Evolutionary conservation across 1,140 invertebrate species (phyloP).

Genomic region (Bombus superbus): DNA sequence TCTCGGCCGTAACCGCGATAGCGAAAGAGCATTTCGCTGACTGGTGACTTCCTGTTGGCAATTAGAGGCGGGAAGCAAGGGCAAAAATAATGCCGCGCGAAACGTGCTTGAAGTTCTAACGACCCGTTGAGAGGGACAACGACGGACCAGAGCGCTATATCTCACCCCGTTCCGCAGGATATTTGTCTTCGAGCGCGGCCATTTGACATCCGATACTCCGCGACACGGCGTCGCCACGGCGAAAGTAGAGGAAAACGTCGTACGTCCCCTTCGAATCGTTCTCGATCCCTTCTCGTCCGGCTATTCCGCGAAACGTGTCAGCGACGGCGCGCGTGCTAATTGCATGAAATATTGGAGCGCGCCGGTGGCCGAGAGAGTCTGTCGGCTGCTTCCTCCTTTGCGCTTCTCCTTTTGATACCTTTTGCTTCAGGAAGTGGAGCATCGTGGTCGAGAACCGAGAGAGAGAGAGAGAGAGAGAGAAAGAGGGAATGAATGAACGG

Average conservation of each 20-base stretch:
- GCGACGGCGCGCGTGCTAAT: conserved; percentile 47
- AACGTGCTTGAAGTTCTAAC: conserved; percentile 69
- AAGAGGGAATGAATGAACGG: not conserved
- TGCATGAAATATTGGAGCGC: conserved; percentile 35
- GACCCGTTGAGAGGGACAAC: conserved; percentile 73
- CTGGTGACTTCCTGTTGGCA: conserved; percentile 72
- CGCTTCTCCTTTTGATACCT: not conserved
- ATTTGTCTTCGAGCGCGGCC: conserved; percentile 75
- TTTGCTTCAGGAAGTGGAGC: not conserved
- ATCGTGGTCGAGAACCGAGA: not conserved
- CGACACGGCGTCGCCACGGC: conserved; percentile 68
- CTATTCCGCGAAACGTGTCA: conserved; percentile 29
- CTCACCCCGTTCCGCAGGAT: conserved; percentile 54
- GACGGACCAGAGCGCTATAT: conserved; percentile 26
- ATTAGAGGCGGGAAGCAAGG: conserved; percentile 66
- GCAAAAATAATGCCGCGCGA: conserved; percentile 68
- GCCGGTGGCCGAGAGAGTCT: conserved; percentile 22
- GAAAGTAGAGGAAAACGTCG: not conserved
- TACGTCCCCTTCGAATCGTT: conserved; percentile 52
- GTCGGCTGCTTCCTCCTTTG: not conserved
- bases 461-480: too few species aligned
- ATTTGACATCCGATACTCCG: conserved; percentile 76
- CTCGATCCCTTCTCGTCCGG: conserved; percentile 29
- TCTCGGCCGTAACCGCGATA: conserved; percentile 44
- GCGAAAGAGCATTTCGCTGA: conserved; percentile 39